Conservation (phyloP, 2,113 vertebrate species). For the Argyrosomus japonicus region DNA sequence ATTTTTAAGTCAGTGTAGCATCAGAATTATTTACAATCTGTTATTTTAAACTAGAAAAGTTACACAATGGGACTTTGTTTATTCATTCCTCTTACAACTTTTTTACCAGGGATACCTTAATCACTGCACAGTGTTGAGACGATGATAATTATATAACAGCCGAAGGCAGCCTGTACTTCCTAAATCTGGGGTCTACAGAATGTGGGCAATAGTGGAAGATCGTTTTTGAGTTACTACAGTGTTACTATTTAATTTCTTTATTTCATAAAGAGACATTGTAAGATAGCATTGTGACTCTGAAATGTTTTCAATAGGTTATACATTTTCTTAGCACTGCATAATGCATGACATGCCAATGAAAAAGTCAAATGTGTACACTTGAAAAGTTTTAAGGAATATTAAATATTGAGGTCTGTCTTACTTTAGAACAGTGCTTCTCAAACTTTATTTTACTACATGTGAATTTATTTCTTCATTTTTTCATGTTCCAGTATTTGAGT, state of each 20-base stretch:
- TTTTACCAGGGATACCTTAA: conserved; percentile 1
- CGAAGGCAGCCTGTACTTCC: conserved; percentile 16
- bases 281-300: conserved; percentile 35
- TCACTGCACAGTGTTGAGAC: conserved; percentile 14
- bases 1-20: too few relatives aligned
- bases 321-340: conserved; percentile 46
- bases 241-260: neutral
- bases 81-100: neutral
- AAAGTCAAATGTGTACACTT: conserved; percentile 32
- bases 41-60: too few relatives aligned
- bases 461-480: neutral
- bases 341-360: conserved; percentile 30
- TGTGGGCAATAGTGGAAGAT: conserved; percentile 6
- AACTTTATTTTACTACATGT: conserved; percentile 26
- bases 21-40: too few relatives aligned
- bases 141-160: conserved; percentile 31
- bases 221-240: conserved; percentile 29
- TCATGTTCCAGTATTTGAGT: conserved; percentile 30
- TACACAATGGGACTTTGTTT: neutral
- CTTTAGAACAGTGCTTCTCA: conserved; percentile 28
- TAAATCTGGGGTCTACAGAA: conserved; percentile 27
- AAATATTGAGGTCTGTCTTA: conserved; percentile 11
- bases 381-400: conserved; percentile 8
- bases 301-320: conserved; percentile 37
- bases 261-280: conserved; percentile 40